Evolutionary conservation across 2,113 vertebrate species (phyloP).

Genomic region (Perca flavescens): DNA sequence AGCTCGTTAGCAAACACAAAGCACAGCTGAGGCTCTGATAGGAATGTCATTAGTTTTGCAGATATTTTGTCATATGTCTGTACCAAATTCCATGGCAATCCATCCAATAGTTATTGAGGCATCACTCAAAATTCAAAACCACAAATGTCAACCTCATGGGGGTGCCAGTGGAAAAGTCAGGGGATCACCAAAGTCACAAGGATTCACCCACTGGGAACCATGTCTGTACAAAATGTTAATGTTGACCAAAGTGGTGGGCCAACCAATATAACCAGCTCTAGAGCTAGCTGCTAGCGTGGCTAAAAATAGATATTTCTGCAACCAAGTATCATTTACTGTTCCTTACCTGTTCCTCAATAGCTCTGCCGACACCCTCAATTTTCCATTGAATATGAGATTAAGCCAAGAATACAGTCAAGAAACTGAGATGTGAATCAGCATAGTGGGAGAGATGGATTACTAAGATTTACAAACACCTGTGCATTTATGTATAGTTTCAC

Average conservation of each 20-base stretch:
- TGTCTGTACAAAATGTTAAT: background rate
- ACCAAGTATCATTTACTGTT: background rate
- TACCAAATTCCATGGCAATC: background rate
- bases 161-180: background rate
- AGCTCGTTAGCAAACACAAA: background rate
- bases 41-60: background rate
- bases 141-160: background rate
- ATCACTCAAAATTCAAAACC: background rate
- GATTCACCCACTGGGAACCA: slow-evolving; percentile 1
- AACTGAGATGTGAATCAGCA: slow-evolving; percentile 24
- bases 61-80: background rate
- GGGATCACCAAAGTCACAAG: background rate
- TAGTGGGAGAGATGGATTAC: background rate
- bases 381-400: slow-evolving; percentile 1
- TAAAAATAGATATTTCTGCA: background rate
- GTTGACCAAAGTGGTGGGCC: background rate
- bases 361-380: slow-evolving; percentile 2
- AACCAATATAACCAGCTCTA: background rate
- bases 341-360: slow-evolving; percentile 44
- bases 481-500: background rate
- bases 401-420: slow-evolving; percentile 11
- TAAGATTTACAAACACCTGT: background rate
- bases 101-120: background rate
- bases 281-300: background rate
- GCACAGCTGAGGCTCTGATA: too few species aligned